Percentiles rank a stretch among this genome's conserved stretches.
Evolutionary conservation across 2,113 vertebrate species (phyloP).

Genomic region (Gymnarchus niloticus): DNA sequence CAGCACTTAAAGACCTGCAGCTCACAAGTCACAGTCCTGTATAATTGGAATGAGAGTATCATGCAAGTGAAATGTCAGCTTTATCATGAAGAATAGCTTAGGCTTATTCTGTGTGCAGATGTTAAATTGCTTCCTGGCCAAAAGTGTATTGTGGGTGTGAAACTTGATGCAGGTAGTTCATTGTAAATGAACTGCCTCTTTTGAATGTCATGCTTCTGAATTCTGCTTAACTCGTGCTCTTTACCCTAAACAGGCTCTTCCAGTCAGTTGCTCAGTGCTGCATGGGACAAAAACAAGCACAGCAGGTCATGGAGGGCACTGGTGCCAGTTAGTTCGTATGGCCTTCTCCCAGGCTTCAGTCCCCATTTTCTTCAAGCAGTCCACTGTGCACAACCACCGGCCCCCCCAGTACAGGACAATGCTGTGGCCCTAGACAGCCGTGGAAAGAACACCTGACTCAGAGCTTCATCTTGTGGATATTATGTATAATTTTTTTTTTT

Average conservation of each 20-base stretch:
- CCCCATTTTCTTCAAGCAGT: neutral
- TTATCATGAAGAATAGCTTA: neutral
- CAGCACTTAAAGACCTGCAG: too few relatives aligned
- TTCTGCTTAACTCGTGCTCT: neutral
- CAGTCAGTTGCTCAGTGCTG: slow-evolving; percentile 98
- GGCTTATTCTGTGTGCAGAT: neutral
- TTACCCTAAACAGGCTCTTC: slow-evolving; percentile 74
- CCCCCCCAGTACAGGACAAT: slow-evolving; percentile 48
- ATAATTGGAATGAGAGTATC: too few relatives aligned
- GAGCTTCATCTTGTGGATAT: slow-evolving; percentile 16
- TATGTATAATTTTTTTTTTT: slow-evolving; percentile 47
- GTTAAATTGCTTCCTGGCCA: too few relatives aligned
- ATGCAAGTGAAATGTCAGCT: too few relatives aligned
- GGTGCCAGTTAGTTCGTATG: slow-evolving; percentile 81
- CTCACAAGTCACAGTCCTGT: too few relatives aligned
- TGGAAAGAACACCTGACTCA: slow-evolving; percentile 39
- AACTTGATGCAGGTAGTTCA: neutral
- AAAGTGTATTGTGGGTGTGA: neutral
- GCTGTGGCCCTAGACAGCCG: slow-evolving; percentile 39
- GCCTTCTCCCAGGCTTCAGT: slow-evolving; percentile 40
- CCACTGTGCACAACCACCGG: neutral
- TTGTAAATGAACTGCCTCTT: neutral
- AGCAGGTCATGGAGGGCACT: slow-evolving; percentile 99
- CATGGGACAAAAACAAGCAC: slow-evolving; percentile 98
- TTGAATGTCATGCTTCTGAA: neutral